Conservation (phyloP, 1,140 invertebrate species). For the Magallana angulata region DNA sequence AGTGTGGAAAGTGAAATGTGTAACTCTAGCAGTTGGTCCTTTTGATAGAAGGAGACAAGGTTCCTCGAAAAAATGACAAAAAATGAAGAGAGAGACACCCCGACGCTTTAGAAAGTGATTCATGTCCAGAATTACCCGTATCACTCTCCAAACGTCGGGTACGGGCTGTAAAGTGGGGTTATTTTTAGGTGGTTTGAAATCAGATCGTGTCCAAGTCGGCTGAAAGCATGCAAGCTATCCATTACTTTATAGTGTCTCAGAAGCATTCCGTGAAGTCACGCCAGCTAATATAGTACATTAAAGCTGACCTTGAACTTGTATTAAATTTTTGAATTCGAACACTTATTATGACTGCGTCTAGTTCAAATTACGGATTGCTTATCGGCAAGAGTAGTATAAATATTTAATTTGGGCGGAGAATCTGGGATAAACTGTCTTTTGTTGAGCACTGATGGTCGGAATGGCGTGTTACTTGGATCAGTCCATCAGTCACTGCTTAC, state of each 20-base stretch:
- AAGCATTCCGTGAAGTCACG: slow-evolving; percentile 2
- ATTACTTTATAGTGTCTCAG: neutral
- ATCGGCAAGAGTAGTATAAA: neutral
- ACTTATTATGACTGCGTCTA: neutral
- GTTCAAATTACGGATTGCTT: neutral
- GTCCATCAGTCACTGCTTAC: neutral
- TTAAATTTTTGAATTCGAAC: neutral
- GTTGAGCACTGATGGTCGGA: neutral
- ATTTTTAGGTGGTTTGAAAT: slow-evolving; percentile 19
- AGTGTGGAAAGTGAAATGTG: neutral
- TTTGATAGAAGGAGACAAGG: neutral
- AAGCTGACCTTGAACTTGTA: neutral
- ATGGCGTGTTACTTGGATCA: neutral
- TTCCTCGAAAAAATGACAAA: neutral
- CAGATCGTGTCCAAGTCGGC: neutral
- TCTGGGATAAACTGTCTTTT: neutral
- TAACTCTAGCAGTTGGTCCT: neutral
- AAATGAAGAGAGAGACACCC: slow-evolving; percentile 9
- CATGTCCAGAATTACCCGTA: slow-evolving; percentile 30
- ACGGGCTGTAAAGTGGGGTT: neutral
- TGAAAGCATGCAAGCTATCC: slow-evolving; percentile 7
- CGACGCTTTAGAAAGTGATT: slow-evolving; percentile 19
- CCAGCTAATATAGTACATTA: neutral
- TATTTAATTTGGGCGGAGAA: neutral
- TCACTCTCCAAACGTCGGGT: neutral